These are phyloP conservation scores for Drosophila nannoptera DNA, from an alignment of 1,140 invertebrate species.

Conservation along the genomic window DNA sequence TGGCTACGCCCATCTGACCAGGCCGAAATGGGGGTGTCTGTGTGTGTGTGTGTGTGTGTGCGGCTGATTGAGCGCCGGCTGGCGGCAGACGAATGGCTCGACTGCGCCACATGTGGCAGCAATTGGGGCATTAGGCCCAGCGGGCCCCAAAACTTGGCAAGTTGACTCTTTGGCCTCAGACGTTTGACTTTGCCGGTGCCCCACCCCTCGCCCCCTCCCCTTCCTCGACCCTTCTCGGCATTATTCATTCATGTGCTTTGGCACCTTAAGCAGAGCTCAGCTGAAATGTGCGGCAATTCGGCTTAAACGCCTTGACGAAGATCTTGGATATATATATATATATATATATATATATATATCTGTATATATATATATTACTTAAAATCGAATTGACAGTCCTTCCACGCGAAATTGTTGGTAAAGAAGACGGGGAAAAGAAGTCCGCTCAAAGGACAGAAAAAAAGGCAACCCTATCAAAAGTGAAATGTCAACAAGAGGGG, in stretches of 20 bases:
- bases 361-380: background rate
- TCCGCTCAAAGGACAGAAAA: background rate
- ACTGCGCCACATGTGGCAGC: slow-evolving; percentile 61
- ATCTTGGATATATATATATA: background rate
- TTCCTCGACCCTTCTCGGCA: slow-evolving; percentile 32
- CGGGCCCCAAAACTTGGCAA: slow-evolving; percentile 36
- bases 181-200: slow-evolving; percentile 22
- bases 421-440: slow-evolving; percentile 2
- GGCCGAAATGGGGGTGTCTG: slow-evolving; percentile 60
- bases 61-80: slow-evolving; percentile 51
- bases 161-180: slow-evolving; percentile 63
- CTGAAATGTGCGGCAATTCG: slow-evolving; percentile 64
- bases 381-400: no score
- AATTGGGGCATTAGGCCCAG: slow-evolving; percentile 71
- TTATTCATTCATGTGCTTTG: slow-evolving; percentile 60
- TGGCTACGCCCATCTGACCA: slow-evolving; percentile 55
- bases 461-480: slow-evolving; percentile 12
- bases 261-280: slow-evolving; percentile 33
- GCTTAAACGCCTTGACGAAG: slow-evolving; percentile 55
- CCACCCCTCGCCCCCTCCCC: slow-evolving; percentile 26
- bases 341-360: background rate
- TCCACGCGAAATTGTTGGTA: background rate
- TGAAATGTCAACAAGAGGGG: slow-evolving; percentile 21
- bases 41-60: slow-evolving; percentile 37
- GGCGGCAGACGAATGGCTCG: slow-evolving; percentile 21